phyloP scores from a whole-genome alignment of 1,140 invertebrate species.

The Hylyphantes graminicola region DNA sequence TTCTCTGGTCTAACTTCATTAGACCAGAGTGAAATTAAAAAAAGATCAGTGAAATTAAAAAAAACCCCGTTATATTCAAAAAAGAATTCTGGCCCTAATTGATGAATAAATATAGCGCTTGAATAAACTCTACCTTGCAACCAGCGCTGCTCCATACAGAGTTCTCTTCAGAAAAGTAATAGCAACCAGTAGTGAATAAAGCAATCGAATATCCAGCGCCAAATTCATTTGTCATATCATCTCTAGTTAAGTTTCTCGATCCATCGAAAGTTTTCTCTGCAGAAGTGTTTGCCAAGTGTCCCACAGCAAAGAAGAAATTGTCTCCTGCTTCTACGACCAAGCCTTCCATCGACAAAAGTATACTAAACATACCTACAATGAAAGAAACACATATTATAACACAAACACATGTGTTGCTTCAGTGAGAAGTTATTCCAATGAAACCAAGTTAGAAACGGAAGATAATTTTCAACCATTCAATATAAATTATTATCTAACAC shows the following conservation, averaged over 20 bases:
- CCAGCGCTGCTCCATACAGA: slow-evolving; percentile 39
- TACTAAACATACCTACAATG: neutral
- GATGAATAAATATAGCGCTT: too few species aligned
- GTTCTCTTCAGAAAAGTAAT: slow-evolving; percentile 48
- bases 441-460: too few species aligned
- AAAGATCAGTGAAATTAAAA: too few species aligned
- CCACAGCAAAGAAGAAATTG: slow-evolving; percentile 40
- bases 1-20: too few species aligned
- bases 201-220: slow-evolving; percentile 31
- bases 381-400: neutral
- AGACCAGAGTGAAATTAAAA: too few species aligned
- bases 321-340: neutral
- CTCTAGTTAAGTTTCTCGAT: slow-evolving; percentile 5
- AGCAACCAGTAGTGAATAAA: slow-evolving; percentile 42
- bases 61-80: too few species aligned
- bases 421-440: neutral
- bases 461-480: too few species aligned
- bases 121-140: slow-evolving; percentile 21
- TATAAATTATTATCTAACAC: too few species aligned
- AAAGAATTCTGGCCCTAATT: too few species aligned
- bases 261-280: neutral
- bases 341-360: slow-evolving; percentile 10
- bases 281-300: slow-evolving; percentile 11
- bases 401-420: neutral
- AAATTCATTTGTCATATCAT: slow-evolving; percentile 51